Evolutionary conservation across 2,888 invertebrate genomes (phyloP).

Genomic region (Bugulina stolonifera): DNA sequence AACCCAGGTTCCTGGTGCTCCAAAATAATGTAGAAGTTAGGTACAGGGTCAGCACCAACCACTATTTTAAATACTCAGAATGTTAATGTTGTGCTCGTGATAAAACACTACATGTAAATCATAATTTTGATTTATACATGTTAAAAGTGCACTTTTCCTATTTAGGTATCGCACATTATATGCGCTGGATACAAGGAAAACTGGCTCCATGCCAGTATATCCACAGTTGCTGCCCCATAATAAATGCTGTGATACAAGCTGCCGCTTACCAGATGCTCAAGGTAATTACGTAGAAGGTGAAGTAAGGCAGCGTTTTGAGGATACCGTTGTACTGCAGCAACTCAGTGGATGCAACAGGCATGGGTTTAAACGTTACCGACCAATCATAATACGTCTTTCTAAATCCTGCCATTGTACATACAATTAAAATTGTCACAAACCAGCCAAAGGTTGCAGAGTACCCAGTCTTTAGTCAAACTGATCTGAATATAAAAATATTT

Average conservation of each 20-base stretch:
- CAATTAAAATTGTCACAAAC: too few relatives aligned
- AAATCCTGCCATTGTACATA: background rate
- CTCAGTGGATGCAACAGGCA: background rate
- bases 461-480: too few relatives aligned
- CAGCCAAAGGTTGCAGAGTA: too few relatives aligned
- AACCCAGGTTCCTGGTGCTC: too few relatives aligned
- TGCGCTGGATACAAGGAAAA: background rate
- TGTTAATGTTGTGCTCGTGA: too few relatives aligned
- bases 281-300: background rate
- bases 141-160: too few relatives aligned
- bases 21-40: too few relatives aligned
- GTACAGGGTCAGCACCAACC: too few relatives aligned
- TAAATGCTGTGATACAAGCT: background rate
- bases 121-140: too few relatives aligned
- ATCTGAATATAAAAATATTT: too few relatives aligned
- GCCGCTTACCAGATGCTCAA: background rate
- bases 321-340: background rate
- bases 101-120: too few relatives aligned
- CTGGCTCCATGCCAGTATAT: background rate
- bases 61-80: too few relatives aligned
- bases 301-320: background rate
- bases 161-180: background rate
- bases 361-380: background rate
- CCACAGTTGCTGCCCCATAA: background rate
- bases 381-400: background rate